Base-by-base conservation (phyloP, 2,797 vertebrate species). In the Siniperca scherzeri region DNA sequence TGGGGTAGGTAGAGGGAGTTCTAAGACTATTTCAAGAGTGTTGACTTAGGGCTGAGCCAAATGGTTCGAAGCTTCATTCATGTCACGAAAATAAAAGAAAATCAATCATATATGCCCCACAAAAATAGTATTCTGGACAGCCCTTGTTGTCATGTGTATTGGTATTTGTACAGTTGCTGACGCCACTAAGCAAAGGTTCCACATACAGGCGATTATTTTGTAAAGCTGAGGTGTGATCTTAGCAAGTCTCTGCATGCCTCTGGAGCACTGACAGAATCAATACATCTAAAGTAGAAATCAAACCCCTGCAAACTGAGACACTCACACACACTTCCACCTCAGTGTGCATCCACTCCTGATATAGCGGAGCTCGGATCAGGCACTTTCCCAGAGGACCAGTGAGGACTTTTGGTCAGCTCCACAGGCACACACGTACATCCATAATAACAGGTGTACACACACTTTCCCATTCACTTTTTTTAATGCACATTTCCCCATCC, bases 261-360 rank as follows among this genome's bases (percentile, higher is more conserved):
- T 91, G 94, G 93, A 93, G 79, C 74, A 7, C 74, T 86, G 85
- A 92, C 93, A 93, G 86, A 93, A 96, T 95, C 95, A 86, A 96
- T 95, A 95, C 80, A 87, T 91, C 91, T 89, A 87, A 92, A 93
- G 92, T 81, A 94, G 88, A 94, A 94, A 93, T 94, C 93, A 94
- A 93, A 94, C 83, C 78, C 42, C 38, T 36, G 87, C 81, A 79
- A 85, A 86, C 76, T 79, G 77, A 91, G 73, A 87, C 87, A 88
- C 89, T 82, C 85, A 42, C 80, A 80, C 85, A 83, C 77, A 83
- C 79, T 86, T 87, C 87, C 89, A 88, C 75, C 84, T 71, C 74
- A 67, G 77, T 57, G 82, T 86, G 81, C 78, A 85, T 83, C 70
- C 79, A 59, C 78, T 83, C 42, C 74, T 33, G 65, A 74, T 70